Conservation (phyloP, 2,888 invertebrate genomes). For the Seira musarum region DNA sequence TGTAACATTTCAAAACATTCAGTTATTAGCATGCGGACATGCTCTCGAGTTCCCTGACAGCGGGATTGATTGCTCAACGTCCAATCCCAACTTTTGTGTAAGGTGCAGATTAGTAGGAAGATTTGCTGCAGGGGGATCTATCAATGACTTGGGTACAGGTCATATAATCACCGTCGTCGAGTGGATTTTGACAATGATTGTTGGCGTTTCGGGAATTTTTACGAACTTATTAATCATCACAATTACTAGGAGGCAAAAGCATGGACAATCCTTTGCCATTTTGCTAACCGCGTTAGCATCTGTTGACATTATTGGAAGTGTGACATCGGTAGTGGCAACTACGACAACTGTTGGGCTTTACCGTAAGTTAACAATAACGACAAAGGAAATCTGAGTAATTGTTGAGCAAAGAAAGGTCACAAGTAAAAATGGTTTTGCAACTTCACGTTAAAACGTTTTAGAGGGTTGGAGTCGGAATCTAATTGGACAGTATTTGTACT, state of each 20-base stretch:
- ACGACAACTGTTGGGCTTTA: conserved; percentile 24
- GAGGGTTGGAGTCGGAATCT: conserved; percentile 37
- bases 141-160: conserved; percentile 28
- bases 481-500: conserved; percentile 14
- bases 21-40: too few relatives aligned
- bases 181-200: conserved; percentile 32
- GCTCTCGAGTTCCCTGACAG: too few relatives aligned
- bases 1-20: too few relatives aligned
- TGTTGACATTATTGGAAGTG: conserved; percentile 38
- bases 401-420: too few relatives aligned
- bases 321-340: conserved; percentile 31
- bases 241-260: conserved; percentile 29
- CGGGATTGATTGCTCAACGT: too few relatives aligned
- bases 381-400: too few relatives aligned
- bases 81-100: conserved; percentile 26
- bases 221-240: conserved; percentile 40
- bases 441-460: too few relatives aligned
- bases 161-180: conserved; percentile 18
- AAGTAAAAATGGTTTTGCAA: too few relatives aligned
- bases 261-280: conserved; percentile 33
- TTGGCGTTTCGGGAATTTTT: conserved; percentile 39
- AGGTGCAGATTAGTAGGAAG: conserved; percentile 36
- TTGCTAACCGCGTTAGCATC: conserved; percentile 34
- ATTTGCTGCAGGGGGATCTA: conserved; percentile 31
- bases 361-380: conserved; percentile 8